Base-by-base conservation (phyloP, 2,113 vertebrate genomes). In the Arothron firmamentum region DNA sequence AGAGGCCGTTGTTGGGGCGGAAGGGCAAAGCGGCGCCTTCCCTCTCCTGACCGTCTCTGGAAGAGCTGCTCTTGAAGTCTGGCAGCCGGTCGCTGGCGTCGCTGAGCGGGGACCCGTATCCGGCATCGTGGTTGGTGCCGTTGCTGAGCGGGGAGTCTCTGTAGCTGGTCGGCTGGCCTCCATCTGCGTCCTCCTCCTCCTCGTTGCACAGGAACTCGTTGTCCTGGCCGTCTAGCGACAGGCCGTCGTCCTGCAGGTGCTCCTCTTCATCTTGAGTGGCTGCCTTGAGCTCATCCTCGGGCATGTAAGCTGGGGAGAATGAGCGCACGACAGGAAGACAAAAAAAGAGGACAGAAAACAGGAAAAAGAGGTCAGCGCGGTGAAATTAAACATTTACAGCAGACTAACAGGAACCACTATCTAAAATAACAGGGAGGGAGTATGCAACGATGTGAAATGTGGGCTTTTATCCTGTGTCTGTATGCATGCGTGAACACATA, bases 261-360 rank as follows among this genome's bases (percentile, higher is more conserved):
- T 93, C 94, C 74, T 89, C 88, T 81, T 93, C 94, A 85, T 95
- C 92, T 65, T 92, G 92, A 76, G 92, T 90, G 62, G 87, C 91
- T 67, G 93, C 94, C 92, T 99, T 98, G 89, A 98, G 79, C 88
- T 98, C 96, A 66, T 99, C 97, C 86, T 98, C 96, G 67, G 96
- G 96, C 92, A 95, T 92, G 75, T 98, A 99, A 75, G 96, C 97
- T 99, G 88, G 70, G 88, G 74, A 81, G 63, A 79, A 43, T 62
- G 52, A 74, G 25, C 66, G 51, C 15, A 45, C 38, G 51, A 67
- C 20, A 67, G 15, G 62, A 12, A 55, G 58, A 59, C 72, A 20
- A 75, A 70, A 74, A 56, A 64, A 25, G 23, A 20, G 60, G 38
- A 56, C 42, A 62, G 14, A 43, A 60, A 47, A 65, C 56, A 52